Base-by-base conservation (phyloP, 1,140 invertebrate genomes). In the Drosophila subobscura region DNA sequence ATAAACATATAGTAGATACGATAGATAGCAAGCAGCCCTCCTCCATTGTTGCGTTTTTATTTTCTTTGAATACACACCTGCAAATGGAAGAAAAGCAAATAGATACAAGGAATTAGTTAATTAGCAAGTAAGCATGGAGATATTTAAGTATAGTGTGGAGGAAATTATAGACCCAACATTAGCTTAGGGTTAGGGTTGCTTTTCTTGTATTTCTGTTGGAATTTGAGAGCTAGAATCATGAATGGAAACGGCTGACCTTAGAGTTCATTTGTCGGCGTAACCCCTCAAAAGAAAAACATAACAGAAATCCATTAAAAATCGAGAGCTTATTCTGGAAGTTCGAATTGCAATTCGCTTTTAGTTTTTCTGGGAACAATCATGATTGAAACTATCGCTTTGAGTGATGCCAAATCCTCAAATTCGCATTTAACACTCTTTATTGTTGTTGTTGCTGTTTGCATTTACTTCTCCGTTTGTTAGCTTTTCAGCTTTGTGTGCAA, bases 401-500 rank as follows among this genome's bases (percentile, higher is more conserved):
- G 10, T 12, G 10, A 37, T 37, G 33, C 33, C 33, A 37, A 37
- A 37, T 37, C 33, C 44, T 20, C 25, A 3, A 46, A 42, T 54
- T 14, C 42, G 61, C 55, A 63, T 57, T 74, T 50, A 64, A 72
- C 67, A 71, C 66, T 59, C 71, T 74, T 77, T 37, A 10, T 47
- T 54, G 8, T 46, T 51, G 37, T 57, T 54, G 47, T 64, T 65
- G 58, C 44, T 83, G 79, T 83, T 83, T 83, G 76, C 79, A 79
- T 59, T 83, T 72, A 75, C 75, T 84, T 74, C 79, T 60, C 54
- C 59, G 65, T 51, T 72, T 79, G 74, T 81, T 81, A 72, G 59
- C 52, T 60, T 74, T 72, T 71, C 22, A 52, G 80, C 76, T 83
- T 79, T 79, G 60, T 79, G 65, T 79, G 79, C 79, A 70, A 81